Percentiles rank a stretch among this genome's conserved stretches.
These are phyloP conservation scores for Patiria miniata DNA, from an alignment of 35 echinoderm and acorn worm genomes.

Conservation along the genomic window DNA sequence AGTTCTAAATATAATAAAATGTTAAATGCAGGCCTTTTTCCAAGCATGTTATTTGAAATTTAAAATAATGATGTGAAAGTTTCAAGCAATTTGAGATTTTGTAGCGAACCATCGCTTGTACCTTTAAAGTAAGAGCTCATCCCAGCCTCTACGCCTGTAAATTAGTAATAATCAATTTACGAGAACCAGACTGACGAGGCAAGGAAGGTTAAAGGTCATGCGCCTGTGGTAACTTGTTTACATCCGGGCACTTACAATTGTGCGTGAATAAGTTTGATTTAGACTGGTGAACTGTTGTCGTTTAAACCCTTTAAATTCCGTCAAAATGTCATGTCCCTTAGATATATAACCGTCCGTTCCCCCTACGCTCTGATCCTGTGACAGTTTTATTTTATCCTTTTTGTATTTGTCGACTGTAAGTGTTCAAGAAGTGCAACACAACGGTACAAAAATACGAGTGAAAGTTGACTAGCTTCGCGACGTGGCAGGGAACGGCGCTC, in stretches of 20 bases:
- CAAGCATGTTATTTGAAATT: too few species aligned
- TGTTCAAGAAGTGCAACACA: background rate
- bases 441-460: background rate
- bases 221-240: constrained; percentile 24
- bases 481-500: background rate
- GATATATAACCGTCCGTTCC: background rate
- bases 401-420: background rate
- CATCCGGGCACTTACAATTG: constrained; percentile 24
- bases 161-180: background rate
- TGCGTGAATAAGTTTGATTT: constrained; percentile 33
- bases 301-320: constrained; percentile 8
- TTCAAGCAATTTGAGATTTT: too few species aligned
- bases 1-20: too few species aligned
- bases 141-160: background rate
- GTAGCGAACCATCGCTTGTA: too few species aligned
- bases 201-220: background rate
- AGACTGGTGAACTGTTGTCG: constrained; percentile 21
- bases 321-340: constrained; percentile 8
- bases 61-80: too few species aligned
- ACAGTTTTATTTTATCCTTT: background rate
- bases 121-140: background rate
- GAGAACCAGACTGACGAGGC: constrained; percentile 12
- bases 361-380: background rate
- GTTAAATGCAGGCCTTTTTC: too few species aligned
- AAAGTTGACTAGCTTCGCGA: constrained; percentile 14